These are phyloP conservation scores for Hyles lineata DNA, from an alignment of 2,888 invertebrate genomes.

Conservation along the genomic window DNA sequence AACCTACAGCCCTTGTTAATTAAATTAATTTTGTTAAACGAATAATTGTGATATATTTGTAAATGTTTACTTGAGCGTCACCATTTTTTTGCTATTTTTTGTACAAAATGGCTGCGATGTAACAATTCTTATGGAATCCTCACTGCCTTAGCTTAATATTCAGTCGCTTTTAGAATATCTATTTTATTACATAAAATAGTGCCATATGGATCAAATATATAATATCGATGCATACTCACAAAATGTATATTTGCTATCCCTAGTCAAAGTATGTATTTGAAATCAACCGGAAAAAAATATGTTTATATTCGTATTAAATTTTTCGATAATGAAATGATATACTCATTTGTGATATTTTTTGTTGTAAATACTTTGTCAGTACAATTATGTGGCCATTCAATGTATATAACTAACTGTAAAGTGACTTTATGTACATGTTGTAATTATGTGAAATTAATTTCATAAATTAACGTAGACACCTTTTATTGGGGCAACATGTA, in stretches of 20 bases:
- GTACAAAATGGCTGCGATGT: conserved; percentile 52
- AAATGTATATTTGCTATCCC: conserved; percentile 60
- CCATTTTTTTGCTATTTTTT: conserved; percentile 45
- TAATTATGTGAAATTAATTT: conserved; percentile 7
- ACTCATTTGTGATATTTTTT: conserved; percentile 77
- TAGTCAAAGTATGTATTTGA: conserved; percentile 68
- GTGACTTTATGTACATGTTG: conserved; percentile 50
- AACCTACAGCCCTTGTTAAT: conserved; percentile 44
- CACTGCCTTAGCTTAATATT: conserved; percentile 75
- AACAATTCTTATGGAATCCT: conserved; percentile 45
- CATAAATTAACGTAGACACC: conserved; percentile 12
- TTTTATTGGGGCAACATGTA: conserved; percentile 54
- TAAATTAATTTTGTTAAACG: conserved; percentile 49
- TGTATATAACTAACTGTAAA: conserved; percentile 49
- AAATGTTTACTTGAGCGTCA: conserved; percentile 42
- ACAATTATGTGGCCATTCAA: conserved; percentile 74
- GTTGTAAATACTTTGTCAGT: conserved; percentile 73
- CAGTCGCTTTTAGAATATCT: conserved; percentile 64
- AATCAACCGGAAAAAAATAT: conserved; percentile 20
- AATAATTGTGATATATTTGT: conserved; percentile 61
- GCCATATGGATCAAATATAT: conserved; percentile 63
- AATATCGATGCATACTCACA: conserved; percentile 54
- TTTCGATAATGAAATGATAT: conserved; percentile 57
- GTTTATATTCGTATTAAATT: conserved; percentile 44
- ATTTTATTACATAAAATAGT: conserved; percentile 79